Evolutionary conservation across 2,888 invertebrate species (phyloP), one percentile per base, ranked within the genome.

Genomic region (Andrena haemorrhoa): DNA sequence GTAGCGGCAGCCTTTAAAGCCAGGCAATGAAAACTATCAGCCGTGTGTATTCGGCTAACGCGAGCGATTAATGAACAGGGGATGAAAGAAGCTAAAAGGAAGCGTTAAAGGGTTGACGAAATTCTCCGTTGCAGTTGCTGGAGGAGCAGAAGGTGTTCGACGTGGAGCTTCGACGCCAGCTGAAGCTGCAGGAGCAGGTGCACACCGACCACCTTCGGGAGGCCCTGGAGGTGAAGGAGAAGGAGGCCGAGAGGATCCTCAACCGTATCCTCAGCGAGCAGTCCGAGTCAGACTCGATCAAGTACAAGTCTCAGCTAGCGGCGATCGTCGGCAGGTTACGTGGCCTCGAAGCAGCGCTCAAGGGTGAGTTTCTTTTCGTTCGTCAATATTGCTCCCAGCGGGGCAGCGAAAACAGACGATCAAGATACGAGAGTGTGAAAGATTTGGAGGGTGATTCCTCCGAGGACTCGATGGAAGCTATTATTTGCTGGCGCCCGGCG

Each of bases 181-280:
- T 99, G 79, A 97, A 97, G 92, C 95, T 97, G 70, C 98, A 98
- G 91, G 96, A 97, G 1, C 97, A 98, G 90, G 96, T 98, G 0
- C 98, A 98, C 93, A 95, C 96, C 66, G 98, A 98, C 92, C 96
- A 98, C 86, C 92, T 98, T 79, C 95, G 95, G 60, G 97, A 97
- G 89, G 96, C 96, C 0, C 94, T 99, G 16, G 94, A 94, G 4
- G 94, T 94, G 76, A 94, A 96, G 90, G 94, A 96, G 91, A 93
- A 95, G 93, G 95, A 96, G 93, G 91, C 96, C 91, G 94, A 95
- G 94, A 93, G 92, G 79, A 87, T 82, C 23, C 82, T 94, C 83
- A 94, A 95, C 58, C 94, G 95, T 6, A 95, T 95, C 80, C 93
- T 97, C 41, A 96, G 96, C 87, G 97, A 97, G 87, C 95, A 96